phyloP scores from a whole-genome alignment of 30 jellyfish, hydroid and myxozoan genomes.

The Chrysaora quinquecirrha region DNA sequence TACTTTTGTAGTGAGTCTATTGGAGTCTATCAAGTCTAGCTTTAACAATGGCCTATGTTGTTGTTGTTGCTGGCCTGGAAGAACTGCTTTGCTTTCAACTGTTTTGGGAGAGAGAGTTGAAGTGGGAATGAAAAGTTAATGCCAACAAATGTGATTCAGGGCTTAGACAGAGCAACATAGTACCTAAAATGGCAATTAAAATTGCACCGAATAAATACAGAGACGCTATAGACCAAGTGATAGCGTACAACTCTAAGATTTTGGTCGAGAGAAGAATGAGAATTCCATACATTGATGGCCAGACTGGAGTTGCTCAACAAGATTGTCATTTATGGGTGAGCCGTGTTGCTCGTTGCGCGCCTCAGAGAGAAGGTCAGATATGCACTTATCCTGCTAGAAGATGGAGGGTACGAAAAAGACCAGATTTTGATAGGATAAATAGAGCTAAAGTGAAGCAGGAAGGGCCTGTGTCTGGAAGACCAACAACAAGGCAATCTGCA shows the following conservation, averaged over 20 bases:
- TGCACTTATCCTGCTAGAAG: slow-evolving; percentile 95
- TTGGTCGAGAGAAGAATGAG: slow-evolving; percentile 90
- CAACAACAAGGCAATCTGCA: slow-evolving; percentile 16
- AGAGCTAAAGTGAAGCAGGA: slow-evolving; percentile 70
- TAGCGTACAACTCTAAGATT: slow-evolving; percentile 88
- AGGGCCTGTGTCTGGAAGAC: slow-evolving; percentile 25
- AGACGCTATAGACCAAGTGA: slow-evolving; percentile 97
- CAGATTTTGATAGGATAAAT: slow-evolving; percentile 79
- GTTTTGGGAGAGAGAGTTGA: no score
- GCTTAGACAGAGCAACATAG: no score
- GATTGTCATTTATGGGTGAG: slow-evolving; percentile 97
- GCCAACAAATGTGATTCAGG: no score
- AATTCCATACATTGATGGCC: slow-evolving; percentile 98
- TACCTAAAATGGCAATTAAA: slow-evolving; percentile 51
- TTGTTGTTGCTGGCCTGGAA: no score
- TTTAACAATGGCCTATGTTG: no score
- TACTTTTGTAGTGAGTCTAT: no score
- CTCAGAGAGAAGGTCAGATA: slow-evolving; percentile 87
- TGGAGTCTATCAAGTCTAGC: no score
- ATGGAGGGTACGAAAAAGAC: slow-evolving; percentile 95
- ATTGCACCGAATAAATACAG: slow-evolving; percentile 80
- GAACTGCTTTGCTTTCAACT: no score
- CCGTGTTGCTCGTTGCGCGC: slow-evolving; percentile 94
- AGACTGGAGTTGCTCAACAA: slow-evolving; percentile 98
- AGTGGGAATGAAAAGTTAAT: no score